These are phyloP conservation scores for Amphibalanus amphitrite DNA, from an alignment of 1,140 invertebrate species.

Conservation along the genomic window DNA sequence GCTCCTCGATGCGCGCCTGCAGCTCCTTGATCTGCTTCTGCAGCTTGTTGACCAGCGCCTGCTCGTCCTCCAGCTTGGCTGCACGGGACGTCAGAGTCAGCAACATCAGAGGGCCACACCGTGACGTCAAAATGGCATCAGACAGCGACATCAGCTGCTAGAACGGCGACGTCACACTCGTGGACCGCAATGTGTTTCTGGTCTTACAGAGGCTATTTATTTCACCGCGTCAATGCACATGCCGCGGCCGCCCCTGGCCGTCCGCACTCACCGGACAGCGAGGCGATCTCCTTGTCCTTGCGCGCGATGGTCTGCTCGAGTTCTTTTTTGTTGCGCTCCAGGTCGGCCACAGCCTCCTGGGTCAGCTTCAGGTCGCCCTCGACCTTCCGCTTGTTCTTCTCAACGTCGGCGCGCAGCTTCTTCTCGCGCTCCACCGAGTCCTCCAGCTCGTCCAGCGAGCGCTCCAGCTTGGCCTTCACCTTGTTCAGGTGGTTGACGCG, in stretches of 20 bases:
- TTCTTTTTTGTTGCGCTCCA: no score
- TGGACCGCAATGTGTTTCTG: no score
- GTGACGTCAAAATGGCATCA: neutral
- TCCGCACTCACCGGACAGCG: no score
- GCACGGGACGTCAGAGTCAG: conserved; percentile 20
- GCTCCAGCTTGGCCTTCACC: conserved; percentile 62
- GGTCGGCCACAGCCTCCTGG: no score
- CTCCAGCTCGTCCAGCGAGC: conserved; percentile 93
- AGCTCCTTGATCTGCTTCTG: no score
- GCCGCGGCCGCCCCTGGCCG: no score
- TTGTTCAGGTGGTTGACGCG: conserved; percentile 99
- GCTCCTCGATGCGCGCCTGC: conserved; percentile 75
- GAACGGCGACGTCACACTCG: no score
- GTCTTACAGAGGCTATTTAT: no score
- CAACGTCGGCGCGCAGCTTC: conserved; percentile 94
- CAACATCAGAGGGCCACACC: neutral
- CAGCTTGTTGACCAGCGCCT: neutral
- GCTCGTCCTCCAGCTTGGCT: conserved; percentile 5
- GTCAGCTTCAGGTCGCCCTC: no score
- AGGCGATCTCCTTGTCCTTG: conserved; percentile 75
- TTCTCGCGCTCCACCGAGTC: conserved; percentile 98
- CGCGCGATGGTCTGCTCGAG: no score
- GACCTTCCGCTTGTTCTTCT: conserved; percentile 90
- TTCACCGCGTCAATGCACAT: no score
- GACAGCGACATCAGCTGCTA: neutral